Percentiles rank a stretch among this genome's conserved stretches.
These are phyloP conservation scores for Aproaerema taeniolella DNA, from an alignment of 2,888 invertebrate genomes.

Conservation along the genomic window DNA sequence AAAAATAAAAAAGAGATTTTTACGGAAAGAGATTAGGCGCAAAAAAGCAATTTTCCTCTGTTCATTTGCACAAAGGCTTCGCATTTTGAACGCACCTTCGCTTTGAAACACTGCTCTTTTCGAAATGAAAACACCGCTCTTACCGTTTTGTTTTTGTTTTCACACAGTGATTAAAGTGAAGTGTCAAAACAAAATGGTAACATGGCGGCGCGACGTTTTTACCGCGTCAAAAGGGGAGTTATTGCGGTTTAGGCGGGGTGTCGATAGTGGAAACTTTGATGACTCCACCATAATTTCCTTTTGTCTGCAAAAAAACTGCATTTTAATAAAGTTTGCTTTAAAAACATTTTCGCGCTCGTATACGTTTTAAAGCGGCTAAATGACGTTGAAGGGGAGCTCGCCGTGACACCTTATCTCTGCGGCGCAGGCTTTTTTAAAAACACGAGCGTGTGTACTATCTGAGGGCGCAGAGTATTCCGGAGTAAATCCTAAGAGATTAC, in stretches of 20 bases:
- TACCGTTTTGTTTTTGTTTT: conserved; percentile 53
- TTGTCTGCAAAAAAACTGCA: conserved; percentile 12
- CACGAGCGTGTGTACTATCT: conserved; percentile 46
- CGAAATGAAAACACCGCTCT: too few species aligned
- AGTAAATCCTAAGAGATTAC: conserved; percentile 73
- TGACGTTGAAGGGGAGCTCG: conserved; percentile 37
- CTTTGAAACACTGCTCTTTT: conserved; percentile 57
- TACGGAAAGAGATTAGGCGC: conserved; percentile 16
- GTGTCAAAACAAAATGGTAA: conserved; percentile 72
- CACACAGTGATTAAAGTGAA: conserved; percentile 74
- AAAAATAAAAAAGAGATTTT: background rate
- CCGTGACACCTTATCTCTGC: conserved; percentile 49
- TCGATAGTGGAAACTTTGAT: conserved; percentile 47
- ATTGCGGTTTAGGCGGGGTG: conserved; percentile 51
- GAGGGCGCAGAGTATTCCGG: conserved; percentile 34
- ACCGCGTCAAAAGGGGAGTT: conserved; percentile 36
- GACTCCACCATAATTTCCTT: conserved; percentile 49
- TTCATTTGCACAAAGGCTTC: conserved; percentile 37
- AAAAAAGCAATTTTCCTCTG: conserved; percentile 28
- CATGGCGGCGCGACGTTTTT: conserved; percentile 37
- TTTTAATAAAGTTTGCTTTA: conserved; percentile 3
- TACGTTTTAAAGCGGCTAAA: conserved; percentile 39
- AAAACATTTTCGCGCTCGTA: conserved; percentile 11
- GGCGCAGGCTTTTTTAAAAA: conserved; percentile 60
- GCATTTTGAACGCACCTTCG: conserved; percentile 41